Conservation (phyloP, 2,888 invertebrate genomes). For the Clitarchus hookeri region DNA sequence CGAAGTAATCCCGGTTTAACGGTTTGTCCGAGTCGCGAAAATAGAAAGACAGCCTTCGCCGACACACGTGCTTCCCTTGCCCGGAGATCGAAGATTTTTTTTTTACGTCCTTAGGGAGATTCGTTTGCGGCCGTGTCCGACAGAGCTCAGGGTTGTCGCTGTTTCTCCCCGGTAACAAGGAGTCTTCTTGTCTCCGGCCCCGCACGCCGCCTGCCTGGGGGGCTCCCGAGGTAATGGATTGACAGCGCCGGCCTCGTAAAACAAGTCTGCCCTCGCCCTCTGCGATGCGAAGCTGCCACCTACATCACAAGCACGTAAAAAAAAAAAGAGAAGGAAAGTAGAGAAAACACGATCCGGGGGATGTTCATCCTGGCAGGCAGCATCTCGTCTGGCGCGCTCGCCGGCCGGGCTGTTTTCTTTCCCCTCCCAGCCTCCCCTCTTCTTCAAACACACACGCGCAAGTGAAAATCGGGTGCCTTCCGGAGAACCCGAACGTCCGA, state of each 20-base stretch:
- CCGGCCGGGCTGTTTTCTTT: not conserved
- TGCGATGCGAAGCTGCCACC: slow-evolving; percentile 17
- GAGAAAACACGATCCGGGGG: not conserved
- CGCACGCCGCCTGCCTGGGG: not conserved
- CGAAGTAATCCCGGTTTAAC: too few relatives aligned
- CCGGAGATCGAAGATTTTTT: not conserved
- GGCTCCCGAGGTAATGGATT: slow-evolving; percentile 16
- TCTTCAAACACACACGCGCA: too few relatives aligned
- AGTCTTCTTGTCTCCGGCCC: not conserved
- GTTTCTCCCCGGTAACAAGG: not conserved
- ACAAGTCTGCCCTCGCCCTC: not conserved
- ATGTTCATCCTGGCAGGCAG: not conserved
- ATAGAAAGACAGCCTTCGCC: not conserved
- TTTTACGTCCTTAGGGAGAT: not conserved
- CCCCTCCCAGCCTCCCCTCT: not conserved
- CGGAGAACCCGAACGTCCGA: not conserved
- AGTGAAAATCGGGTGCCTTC: too few relatives aligned
- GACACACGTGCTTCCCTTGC: not conserved
- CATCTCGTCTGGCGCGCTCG: not conserved
- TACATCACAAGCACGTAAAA: slow-evolving; percentile 10
- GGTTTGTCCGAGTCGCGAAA: not conserved
- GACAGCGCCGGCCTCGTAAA: slow-evolving; percentile 23
- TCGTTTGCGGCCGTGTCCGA: not conserved
- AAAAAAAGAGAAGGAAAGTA: not conserved
- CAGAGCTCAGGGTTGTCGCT: not conserved